A percentile compares a stretch with the other conserved stretches of the same genome.
Evolutionary conservation across 2,888 invertebrate genomes (phyloP).

Genomic region (Cryptosula pallasiana): DNA sequence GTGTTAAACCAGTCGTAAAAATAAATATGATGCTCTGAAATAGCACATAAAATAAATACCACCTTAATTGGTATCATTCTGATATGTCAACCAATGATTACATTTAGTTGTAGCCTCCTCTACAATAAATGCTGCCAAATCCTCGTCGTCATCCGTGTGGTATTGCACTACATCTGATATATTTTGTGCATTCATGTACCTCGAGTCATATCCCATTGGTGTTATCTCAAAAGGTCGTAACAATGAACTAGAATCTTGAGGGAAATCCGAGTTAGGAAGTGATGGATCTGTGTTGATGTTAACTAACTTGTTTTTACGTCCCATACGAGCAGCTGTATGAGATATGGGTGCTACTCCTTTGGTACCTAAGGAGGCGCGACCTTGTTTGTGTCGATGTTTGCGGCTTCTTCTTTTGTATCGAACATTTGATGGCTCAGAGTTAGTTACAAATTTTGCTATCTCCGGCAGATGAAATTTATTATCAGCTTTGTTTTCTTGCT

Average conservation of each 20-base stretch:
- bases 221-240: constrained; percentile 20
- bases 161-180: neutral
- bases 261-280: neutral
- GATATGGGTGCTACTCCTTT: neutral
- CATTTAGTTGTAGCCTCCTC: constrained; percentile 4
- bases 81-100: constrained; percentile 16
- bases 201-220: constrained; percentile 2
- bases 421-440: neutral
- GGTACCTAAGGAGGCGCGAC: neutral
- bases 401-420: neutral
- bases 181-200: neutral
- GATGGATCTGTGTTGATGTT: neutral
- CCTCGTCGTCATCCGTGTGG: constrained; percentile 21
- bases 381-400: neutral
- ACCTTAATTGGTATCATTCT: constrained; percentile 11
- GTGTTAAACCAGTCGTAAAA: too few species aligned
- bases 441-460: neutral
- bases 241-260: neutral
- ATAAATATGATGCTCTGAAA: too few species aligned
- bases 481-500: too few species aligned
- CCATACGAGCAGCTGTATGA: neutral
- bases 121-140: constrained; percentile 7
- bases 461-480: neutral
- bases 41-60: too few species aligned
- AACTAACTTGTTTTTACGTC: neutral